Evolutionary conservation across 2,888 invertebrate species (phyloP), one percentile per base, ranked within the genome.

Genomic region (Neoaliturus tenellus): DNA sequence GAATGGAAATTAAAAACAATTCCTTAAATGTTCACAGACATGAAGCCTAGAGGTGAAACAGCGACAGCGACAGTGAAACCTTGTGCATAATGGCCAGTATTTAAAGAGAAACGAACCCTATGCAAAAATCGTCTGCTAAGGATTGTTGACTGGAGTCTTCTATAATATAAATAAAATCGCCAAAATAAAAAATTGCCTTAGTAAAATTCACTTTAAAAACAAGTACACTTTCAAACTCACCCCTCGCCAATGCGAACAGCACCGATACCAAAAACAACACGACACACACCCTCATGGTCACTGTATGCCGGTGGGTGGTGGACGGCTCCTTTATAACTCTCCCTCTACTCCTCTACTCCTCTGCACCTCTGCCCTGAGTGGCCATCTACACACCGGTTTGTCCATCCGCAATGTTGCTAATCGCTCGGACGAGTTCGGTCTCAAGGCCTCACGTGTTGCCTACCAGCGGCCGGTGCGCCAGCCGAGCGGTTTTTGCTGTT

Each of bases 271-370:
- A 35, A 25, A 69, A 25, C 69, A 69, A 69, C 69, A 69, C 39
- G 25, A 69, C 39, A 69, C 69, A 33, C 3, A 39, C 69, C 69
- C 69, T 69, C 69, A 69, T 75, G 44, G 48, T 28, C 17, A 48
- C 41, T 44, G 75, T 12, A 6, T 3, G 71, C 5, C 33, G 33
- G 35, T 48, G 28, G 75, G 25, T 4, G 69, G 10, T 17, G 23
- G 23, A 8, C 39, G 20, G 69, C 69, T 28, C 44, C 62, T 69
- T 69, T 69, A 69, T 69, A 69, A 25, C 0, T 8, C 62, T 62
- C 62, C 62, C 62, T 62, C 62, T 62, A 62, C 62, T 62, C 14
- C 62, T n/a, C 6, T 14, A 14, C 12, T 44, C 17, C 17, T 12
- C 12, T 20, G 55, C 31, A 1, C 69, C 14, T 23, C 39, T 39